Conservation (phyloP, 2,888 invertebrate species). For the Drosophila nigricruria region DNA sequence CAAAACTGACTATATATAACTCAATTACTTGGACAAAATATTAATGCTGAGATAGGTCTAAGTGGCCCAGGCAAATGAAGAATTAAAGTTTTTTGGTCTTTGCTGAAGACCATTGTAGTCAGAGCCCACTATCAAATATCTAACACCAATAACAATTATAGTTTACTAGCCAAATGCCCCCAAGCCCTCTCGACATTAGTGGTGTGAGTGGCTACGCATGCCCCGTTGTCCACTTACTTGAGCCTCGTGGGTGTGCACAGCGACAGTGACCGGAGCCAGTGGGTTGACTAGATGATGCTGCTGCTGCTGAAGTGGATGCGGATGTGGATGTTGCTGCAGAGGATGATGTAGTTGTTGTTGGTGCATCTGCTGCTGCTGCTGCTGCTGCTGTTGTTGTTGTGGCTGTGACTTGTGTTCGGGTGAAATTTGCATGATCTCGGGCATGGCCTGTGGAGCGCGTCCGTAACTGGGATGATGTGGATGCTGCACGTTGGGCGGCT, state of each 20-base stretch:
- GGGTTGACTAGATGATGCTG: slow-evolving; percentile 84
- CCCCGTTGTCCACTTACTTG: slow-evolving; percentile 83
- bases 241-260: slow-evolving; percentile 85
- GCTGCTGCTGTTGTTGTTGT: slow-evolving; percentile 28
- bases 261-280: slow-evolving; percentile 85
- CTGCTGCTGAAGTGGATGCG: slow-evolving; percentile 53
- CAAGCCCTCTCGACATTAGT: not conserved
- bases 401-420: slow-evolving; percentile 82
- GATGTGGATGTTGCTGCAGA: slow-evolving; percentile 40
- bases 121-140: not conserved
- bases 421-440: slow-evolving; percentile 84
- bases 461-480: slow-evolving; percentile 46
- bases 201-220: not conserved
- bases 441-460: slow-evolving; percentile 87
- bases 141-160: not conserved
- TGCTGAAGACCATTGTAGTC: too few relatives aligned
- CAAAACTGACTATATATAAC: too few relatives aligned
- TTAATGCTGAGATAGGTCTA: too few relatives aligned
- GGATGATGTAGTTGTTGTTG: slow-evolving; percentile 46
- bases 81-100: too few relatives aligned
- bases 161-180: not conserved
- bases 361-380: slow-evolving; percentile 36
- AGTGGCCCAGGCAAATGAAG: too few relatives aligned
- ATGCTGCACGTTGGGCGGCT: slow-evolving; percentile 56
- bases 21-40: too few relatives aligned